Evolutionary conservation across 2,797 vertebrate genomes (phyloP).

Genomic region (Merluccius polli): DNA sequence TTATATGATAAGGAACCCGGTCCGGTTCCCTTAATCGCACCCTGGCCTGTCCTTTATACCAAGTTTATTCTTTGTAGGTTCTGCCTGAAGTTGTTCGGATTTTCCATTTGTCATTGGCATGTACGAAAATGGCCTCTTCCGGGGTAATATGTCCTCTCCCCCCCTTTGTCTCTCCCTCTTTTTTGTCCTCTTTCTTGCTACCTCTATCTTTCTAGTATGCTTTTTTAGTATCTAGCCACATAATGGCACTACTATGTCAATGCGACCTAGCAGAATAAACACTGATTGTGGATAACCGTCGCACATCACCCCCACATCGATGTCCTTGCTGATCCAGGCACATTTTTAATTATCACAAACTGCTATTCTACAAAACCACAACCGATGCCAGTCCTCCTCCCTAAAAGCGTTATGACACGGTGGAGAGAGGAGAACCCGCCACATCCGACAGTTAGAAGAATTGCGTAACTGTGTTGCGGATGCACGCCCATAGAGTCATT

Average conservation of each 20-base stretch:
- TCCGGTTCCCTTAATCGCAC: background rate
- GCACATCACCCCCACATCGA: background rate
- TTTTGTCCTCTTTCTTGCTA: background rate
- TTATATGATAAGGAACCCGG: background rate
- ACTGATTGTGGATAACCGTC: background rate
- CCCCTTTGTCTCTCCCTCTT: background rate
- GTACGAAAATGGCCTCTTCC: background rate
- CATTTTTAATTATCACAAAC: background rate
- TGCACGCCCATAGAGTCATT: background rate
- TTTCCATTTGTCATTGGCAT: background rate
- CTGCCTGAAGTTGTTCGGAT: slow-evolving; percentile 23
- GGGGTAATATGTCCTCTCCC: background rate
- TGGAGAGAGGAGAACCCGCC: background rate
- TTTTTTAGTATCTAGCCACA: background rate
- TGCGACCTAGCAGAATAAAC: background rate
- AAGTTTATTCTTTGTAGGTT: background rate
- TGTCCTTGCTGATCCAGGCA: background rate
- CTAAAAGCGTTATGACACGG: background rate
- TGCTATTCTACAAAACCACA: background rate
- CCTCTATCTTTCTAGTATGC: background rate
- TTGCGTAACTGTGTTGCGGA: background rate
- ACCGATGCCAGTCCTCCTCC: background rate
- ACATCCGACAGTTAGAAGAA: background rate
- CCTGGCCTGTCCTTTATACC: no score
- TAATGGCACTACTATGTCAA: background rate